phyloP scores from a whole-genome alignment of 2,113 vertebrate species.

The Coregonus clupeaformis region DNA sequence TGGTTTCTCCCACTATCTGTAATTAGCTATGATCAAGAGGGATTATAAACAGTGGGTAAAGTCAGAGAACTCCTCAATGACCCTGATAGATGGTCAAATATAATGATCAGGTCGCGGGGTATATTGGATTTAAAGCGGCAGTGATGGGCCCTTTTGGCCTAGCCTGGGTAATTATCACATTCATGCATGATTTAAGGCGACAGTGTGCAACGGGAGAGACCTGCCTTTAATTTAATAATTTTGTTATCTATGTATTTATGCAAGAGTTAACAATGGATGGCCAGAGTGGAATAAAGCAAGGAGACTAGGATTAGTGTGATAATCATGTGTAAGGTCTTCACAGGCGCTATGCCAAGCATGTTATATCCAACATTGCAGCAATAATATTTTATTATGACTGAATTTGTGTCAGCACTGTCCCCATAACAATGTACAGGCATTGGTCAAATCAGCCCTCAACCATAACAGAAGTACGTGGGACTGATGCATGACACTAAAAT shows the following conservation, averaged over 20 bases:
- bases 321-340: conserved; percentile 11
- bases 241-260: conserved; percentile 75
- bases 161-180: conserved; percentile 74
- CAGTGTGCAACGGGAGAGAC: conserved; percentile 66
- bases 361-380: conserved; percentile 22
- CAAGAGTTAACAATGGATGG: conserved; percentile 67
- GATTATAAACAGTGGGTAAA: conserved; percentile 75
- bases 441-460: not conserved
- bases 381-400: conserved; percentile 16
- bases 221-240: conserved; percentile 75
- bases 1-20: conserved; percentile 69
- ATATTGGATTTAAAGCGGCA: conserved; percentile 77
- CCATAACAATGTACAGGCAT: conserved; percentile 9
- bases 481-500: too few relatives aligned
- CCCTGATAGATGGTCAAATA: conserved; percentile 81
- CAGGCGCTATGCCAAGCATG: not conserved
- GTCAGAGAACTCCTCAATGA: conserved; percentile 71
- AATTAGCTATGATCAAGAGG: conserved; percentile 78
- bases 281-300: conserved; percentile 56
- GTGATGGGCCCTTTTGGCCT: conserved; percentile 72
- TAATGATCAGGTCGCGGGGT: conserved; percentile 74
- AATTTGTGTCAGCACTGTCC: conserved; percentile 13
- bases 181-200: conserved; percentile 76
- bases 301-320: conserved; percentile 51
- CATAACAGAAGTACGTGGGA: too few relatives aligned